Evolutionary conservation across 2,888 invertebrate genomes (phyloP).

Genomic region (Stenurella melanura): DNA sequence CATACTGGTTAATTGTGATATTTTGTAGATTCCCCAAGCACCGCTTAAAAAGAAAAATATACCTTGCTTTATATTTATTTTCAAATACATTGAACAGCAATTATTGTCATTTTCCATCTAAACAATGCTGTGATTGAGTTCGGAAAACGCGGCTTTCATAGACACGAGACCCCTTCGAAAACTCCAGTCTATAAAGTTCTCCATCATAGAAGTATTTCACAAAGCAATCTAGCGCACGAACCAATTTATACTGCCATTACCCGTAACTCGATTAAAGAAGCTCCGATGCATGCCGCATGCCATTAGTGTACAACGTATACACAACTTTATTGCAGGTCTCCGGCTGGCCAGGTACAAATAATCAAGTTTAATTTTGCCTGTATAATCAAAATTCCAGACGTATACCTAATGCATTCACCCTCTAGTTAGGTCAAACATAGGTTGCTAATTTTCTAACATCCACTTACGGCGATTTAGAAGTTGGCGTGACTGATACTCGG

Average conservation of each 20-base stretch:
- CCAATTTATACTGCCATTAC: not conserved
- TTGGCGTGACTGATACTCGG: not conserved
- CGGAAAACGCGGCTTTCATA: too few relatives aligned
- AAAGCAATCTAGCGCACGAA: not conserved
- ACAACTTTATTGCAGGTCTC: not conserved
- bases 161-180: not conserved
- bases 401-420: constrained; percentile 22
- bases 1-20: too few relatives aligned
- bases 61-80: too few relatives aligned
- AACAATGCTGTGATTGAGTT: too few relatives aligned
- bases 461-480: constrained; percentile 31
- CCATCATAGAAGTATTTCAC: not conserved
- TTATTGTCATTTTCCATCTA: too few relatives aligned
- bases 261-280: not conserved
- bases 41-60: too few relatives aligned
- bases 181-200: not conserved
- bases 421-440: constrained; percentile 35
- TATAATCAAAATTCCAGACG: constrained; percentile 41
- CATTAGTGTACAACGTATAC: not conserved
- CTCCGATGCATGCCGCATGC: not conserved
- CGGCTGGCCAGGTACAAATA: constrained; percentile 26
- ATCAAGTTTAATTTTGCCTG: constrained; percentile 23
- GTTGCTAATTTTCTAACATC: constrained; percentile 35
- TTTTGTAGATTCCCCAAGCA: too few relatives aligned
- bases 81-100: too few relatives aligned